These are phyloP conservation scores for Crotophaga sulcirostris DNA, from an alignment of 2,113 vertebrate genomes.

Conservation along the genomic window DNA sequence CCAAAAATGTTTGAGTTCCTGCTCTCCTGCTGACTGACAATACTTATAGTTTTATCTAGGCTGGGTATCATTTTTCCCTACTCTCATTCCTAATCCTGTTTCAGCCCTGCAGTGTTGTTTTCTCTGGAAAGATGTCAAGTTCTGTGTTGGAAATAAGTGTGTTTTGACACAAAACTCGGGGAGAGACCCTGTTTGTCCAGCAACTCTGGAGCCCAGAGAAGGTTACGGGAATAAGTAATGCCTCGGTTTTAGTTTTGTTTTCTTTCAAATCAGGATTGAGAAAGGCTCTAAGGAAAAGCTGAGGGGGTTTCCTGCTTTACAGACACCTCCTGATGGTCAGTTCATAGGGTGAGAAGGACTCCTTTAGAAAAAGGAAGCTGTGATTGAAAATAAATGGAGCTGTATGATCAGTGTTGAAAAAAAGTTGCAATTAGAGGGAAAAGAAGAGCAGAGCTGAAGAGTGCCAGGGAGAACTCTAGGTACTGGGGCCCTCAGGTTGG, in stretches of 20 bases:
- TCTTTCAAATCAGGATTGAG: slow-evolving; percentile 13
- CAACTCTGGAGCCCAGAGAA: slow-evolving; percentile 25
- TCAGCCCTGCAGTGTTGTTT: slow-evolving; percentile 41
- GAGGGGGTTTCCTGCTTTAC: background rate
- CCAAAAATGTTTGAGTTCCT: slow-evolving; percentile 28
- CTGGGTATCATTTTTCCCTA: background rate
- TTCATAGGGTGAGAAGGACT: background rate
- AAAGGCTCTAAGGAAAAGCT: background rate
- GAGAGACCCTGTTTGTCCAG: slow-evolving; percentile 31
- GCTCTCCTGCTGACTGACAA: slow-evolving; percentile 36
- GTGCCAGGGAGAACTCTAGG: background rate
- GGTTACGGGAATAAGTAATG: background rate
- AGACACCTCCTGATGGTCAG: slow-evolving; percentile 6
- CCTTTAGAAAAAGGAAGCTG: background rate
- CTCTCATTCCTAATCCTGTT: slow-evolving; percentile 13
- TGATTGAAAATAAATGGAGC: background rate
- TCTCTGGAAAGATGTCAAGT: slow-evolving; percentile 53
- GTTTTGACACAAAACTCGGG: slow-evolving; percentile 17
- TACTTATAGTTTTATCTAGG: slow-evolving; percentile 21
- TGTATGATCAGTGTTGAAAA: background rate
- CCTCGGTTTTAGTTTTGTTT: slow-evolving; percentile 12
- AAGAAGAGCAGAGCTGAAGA: background rate
- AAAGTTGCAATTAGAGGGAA: background rate
- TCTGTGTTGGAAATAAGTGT: background rate
- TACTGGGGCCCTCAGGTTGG: rapidly evolving